Conservation (phyloP, 2,797 vertebrate genomes). For the Sebastes steindachneri region DNA sequence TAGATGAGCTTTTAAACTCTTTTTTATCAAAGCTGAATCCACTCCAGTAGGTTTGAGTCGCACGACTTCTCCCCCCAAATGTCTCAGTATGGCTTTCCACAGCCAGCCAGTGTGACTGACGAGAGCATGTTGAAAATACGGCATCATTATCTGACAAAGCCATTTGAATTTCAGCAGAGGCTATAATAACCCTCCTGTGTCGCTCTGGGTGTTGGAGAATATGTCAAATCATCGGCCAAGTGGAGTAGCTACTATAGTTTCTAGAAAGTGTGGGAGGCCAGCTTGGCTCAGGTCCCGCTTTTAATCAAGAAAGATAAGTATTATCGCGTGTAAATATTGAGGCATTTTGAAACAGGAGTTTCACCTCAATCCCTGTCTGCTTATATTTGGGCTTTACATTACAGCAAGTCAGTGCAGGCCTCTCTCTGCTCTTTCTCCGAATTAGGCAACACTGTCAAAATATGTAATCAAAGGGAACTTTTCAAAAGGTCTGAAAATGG, state of each 20-base stretch:
- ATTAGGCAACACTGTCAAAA: constrained; percentile 56
- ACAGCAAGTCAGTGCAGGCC: constrained; percentile 48
- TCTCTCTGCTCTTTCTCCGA: constrained; percentile 35
- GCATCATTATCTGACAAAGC: constrained; percentile 28
- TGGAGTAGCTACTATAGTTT: constrained; percentile 6
- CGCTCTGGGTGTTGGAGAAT: not conserved
- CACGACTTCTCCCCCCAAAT: not conserved
- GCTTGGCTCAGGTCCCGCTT: constrained; percentile 5
- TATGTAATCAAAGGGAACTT: constrained; percentile 42
- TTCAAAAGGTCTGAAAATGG: constrained; percentile 24
- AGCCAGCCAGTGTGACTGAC: not conserved
- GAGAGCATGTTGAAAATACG: constrained; percentile 19
- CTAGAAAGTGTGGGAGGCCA: constrained; percentile 8
- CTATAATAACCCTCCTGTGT: not conserved
- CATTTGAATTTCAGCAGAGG: constrained; percentile 39
- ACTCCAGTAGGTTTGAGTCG: constrained; percentile 24
- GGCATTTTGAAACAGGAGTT: constrained; percentile 31
- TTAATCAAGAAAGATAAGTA: constrained; percentile 26
- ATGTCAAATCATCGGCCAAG: not conserved
- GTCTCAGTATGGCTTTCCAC: constrained; percentile 7
- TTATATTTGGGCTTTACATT: constrained; percentile 49
- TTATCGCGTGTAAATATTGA: constrained; percentile 30
- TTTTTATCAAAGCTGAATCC: not conserved
- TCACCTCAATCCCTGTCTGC: constrained; percentile 5
- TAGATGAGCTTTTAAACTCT: constrained; percentile 19